These are phyloP conservation scores for Stomorhina lunata DNA, from an alignment of 2,888 invertebrate genomes.

Conservation along the genomic window DNA sequence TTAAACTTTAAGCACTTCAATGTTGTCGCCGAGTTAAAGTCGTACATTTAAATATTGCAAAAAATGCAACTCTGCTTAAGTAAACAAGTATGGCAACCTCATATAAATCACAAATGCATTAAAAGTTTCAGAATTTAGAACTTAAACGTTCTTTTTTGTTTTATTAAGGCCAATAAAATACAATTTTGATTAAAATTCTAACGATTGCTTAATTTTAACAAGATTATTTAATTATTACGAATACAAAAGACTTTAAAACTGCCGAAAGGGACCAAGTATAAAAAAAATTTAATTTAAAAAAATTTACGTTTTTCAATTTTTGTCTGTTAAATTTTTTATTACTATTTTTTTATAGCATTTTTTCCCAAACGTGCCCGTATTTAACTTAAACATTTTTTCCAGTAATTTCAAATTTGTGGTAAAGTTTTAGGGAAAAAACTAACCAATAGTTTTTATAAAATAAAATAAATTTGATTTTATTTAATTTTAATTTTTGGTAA, in stretches of 20 bases:
- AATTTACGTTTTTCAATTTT: neutral
- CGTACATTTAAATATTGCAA: too few species aligned
- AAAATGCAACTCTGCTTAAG: too few species aligned
- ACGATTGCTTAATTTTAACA: neutral
- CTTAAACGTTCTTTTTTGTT: too few species aligned
- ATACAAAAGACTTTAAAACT: neutral
- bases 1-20: too few species aligned
- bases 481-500: constrained; percentile 54
- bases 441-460: neutral
- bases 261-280: neutral
- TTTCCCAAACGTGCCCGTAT: too few species aligned
- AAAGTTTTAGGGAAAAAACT: constrained; percentile 1
- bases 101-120: too few species aligned
- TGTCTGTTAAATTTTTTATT: neutral
- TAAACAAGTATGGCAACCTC: too few species aligned
- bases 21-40: too few species aligned
- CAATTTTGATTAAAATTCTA: neutral
- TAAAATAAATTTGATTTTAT: constrained; percentile 27
- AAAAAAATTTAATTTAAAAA: neutral
- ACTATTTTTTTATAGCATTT: too few species aligned
- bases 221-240: constrained; percentile 6
- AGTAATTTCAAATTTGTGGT: constrained; percentile 30
- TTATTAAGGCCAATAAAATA: neutral
- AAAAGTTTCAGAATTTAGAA: too few species aligned
- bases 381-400: too few species aligned